Evolutionary conservation across 2,113 vertebrate genomes (phyloP).

Genomic region (Alethe diademata): DNA sequence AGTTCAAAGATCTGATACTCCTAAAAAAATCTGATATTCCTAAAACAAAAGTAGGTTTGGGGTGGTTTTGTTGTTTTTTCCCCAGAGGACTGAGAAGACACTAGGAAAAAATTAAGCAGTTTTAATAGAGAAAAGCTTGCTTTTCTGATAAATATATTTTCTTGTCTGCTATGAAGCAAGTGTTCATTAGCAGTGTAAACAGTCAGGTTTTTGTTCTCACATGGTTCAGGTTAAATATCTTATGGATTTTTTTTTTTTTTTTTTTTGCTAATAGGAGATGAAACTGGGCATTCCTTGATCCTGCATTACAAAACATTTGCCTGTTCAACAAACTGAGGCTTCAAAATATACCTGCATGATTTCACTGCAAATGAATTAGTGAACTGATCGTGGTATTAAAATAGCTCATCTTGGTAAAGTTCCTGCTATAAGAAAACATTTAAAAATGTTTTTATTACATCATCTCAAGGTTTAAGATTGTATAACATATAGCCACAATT

Average conservation of each 20-base stretch:
- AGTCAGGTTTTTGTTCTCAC: background rate
- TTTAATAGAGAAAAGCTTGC: background rate
- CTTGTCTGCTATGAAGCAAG: background rate
- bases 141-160: background rate
- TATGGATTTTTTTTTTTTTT: rapidly evolving
- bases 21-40: background rate
- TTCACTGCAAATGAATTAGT: background rate
- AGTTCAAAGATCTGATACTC: background rate
- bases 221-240: background rate
- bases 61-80: too few species aligned
- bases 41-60: background rate
- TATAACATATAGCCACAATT: background rate
- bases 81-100: background rate
- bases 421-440: background rate
- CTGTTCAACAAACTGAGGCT: background rate
- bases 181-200: background rate
- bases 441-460: background rate
- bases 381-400: background rate
- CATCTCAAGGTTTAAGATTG: background rate
- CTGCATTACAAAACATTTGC: background rate
- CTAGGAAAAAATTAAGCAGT: background rate
- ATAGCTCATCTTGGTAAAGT: background rate
- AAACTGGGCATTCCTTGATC: background rate
- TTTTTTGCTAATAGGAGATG: background rate
- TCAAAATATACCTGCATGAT: background rate